These are phyloP conservation scores for Erethizon dorsatum DNA, from an alignment of 2,797 vertebrate genomes.

Conservation along the genomic window DNA sequence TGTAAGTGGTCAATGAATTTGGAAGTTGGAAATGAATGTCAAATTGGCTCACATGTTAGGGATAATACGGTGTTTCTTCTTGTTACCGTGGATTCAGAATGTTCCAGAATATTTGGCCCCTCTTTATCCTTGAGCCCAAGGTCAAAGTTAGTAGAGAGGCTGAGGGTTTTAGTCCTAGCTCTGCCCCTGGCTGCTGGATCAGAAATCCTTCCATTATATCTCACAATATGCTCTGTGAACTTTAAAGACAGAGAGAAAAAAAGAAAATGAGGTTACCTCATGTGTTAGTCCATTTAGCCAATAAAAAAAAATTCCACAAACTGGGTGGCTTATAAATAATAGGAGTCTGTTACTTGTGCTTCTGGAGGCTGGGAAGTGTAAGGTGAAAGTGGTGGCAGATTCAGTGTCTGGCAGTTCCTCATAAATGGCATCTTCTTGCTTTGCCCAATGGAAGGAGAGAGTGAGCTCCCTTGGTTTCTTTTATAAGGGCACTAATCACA, in stretches of 20 bases:
- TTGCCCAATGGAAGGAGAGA: not conserved
- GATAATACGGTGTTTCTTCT: not conserved
- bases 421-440: not conserved
- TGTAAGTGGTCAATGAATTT: not conserved
- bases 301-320: not conserved
- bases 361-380: not conserved
- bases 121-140: not conserved
- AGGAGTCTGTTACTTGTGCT: not conserved
- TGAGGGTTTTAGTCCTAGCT: not conserved
- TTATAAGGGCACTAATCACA: not conserved
- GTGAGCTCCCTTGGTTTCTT: not conserved
- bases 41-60: not conserved
- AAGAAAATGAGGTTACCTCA: not conserved
- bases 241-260: not conserved
- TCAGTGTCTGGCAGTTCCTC: not conserved
- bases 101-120: slow-evolving; percentile 31
- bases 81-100: not conserved
- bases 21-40: not conserved
- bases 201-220: not conserved
- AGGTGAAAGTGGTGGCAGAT: not conserved
- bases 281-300: not conserved
- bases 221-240: not conserved
- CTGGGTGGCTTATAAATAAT: not conserved
- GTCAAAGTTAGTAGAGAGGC: not conserved
- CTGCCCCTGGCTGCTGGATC: not conserved